Base-by-base conservation (phyloP, 1,140 invertebrate species). In the Bradysia coprophila region DNA sequence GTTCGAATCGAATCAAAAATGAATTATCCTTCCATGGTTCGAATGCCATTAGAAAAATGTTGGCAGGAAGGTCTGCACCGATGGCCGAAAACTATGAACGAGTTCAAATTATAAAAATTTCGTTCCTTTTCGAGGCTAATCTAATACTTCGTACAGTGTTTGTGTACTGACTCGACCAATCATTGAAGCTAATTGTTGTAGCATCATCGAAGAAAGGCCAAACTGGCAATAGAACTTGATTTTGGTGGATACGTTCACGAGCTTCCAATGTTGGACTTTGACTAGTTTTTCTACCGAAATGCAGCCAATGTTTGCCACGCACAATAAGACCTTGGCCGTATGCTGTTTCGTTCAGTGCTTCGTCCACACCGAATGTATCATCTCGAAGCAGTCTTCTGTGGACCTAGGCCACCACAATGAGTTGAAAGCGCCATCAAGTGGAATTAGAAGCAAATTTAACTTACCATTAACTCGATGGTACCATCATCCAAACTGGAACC, bases 351-450 rank as follows among this genome's bases (percentile, higher is more conserved):
- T 96, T 89, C 1, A 98, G 62, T 0, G 92, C 73, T 66, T 98
- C 92, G 0, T 70, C 83, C 0, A 98, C 91, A n/a, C 93, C 94
- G 50, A 91, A 90, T 4, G 76, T 78, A 63, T 98, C 94, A 54
- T 98, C 93, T 43, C 74, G 66, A 2, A 94, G 50, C 20, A 91
- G 62, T 38, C 90, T 69, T 44, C 93, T 71, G 55, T 97, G 92
- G 18, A 91, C 46, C 84, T 80, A 43, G 2, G 50, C 3, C 13
- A 34, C n/a, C n/a, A n/a, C n/a, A n/a, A n/a, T n/a, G n/a, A n/a
- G n/a, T n/a, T n/a, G n/a, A n/a, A n/a, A n/a, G n/a, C n/a, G n/a
- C n/a, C 4, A 21, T 4, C 11, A 43, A 5, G n/a, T 32, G 24
- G 13, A 28, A 28, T 28, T 28, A 28, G 13, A 28, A 28, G 6